Evolutionary conservation across 2,113 vertebrate species (phyloP).

Genomic region (Catharus bicknelli): DNA sequence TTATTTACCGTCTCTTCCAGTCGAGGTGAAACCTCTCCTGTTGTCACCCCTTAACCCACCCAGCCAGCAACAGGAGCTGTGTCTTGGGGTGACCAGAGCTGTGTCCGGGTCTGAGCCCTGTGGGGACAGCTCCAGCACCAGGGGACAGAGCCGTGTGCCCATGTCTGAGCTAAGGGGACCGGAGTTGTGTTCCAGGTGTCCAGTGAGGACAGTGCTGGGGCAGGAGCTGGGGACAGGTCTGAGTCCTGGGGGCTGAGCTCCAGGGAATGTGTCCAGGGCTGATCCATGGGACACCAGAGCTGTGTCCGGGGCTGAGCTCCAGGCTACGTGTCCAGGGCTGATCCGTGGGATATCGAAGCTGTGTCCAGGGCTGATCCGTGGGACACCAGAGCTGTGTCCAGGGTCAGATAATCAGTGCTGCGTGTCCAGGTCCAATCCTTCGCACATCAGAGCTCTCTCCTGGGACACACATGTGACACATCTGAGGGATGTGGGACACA

Average conservation of each 20-base stretch:
- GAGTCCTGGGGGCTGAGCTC: too few species aligned
- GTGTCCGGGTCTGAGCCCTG: accelerated
- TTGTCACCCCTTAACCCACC: accelerated
- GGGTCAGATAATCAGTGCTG: too few species aligned
- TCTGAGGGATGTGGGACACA: too few species aligned
- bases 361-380: background rate
- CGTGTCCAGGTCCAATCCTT: background rate
- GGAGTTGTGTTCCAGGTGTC: accelerated
- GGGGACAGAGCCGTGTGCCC: background rate
- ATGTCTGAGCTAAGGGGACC: too few species aligned
- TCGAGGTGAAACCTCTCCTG: accelerated
- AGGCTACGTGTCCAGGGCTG: too few species aligned
- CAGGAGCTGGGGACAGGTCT: accelerated
- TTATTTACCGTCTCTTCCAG: background rate
- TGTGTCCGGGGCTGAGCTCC: too few species aligned
- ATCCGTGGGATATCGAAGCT: background rate
- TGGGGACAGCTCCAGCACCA: accelerated
- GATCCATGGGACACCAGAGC: background rate
- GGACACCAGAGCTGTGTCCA: background rate
- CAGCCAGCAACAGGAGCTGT: accelerated
- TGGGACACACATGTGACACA: too few species aligned
- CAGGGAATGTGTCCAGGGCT: background rate
- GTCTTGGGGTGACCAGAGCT: background rate
- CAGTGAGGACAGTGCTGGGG: too few species aligned
- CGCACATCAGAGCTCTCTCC: background rate